Evolutionary conservation across 1,140 invertebrate species (phyloP).

Genomic region (Atta texana): DNA sequence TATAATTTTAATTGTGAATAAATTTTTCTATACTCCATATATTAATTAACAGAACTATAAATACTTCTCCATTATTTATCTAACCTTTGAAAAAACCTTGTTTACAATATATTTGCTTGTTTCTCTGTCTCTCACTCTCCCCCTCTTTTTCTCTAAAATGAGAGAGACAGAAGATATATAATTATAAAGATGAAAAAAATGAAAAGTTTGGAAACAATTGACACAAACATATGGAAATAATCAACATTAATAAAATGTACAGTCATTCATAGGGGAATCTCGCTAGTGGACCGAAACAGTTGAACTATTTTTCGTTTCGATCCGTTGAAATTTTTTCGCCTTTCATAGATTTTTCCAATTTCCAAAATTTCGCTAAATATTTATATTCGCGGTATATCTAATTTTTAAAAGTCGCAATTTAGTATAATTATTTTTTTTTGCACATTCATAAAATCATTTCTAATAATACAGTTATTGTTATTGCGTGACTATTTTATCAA

Average conservation of each 20-base stretch:
- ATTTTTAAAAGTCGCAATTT: neutral
- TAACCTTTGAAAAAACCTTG: neutral
- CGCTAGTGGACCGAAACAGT: conserved; percentile 80
- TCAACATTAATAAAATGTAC: conserved; percentile 73
- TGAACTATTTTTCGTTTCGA: conserved; percentile 51
- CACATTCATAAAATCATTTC: conserved; percentile 19
- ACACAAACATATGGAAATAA: conserved; percentile 33
- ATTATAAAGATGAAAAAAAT: neutral
- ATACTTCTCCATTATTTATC: neutral
- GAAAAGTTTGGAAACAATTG: conserved; percentile 26
- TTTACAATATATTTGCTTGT: neutral
- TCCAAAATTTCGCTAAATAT: neutral
- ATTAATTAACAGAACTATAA: neutral
- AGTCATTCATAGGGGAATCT: conserved; percentile 67
- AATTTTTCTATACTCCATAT: neutral
- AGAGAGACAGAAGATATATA: neutral
- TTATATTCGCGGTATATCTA: neutral
- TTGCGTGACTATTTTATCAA: neutral
- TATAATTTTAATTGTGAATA: neutral
- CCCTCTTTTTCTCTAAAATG: neutral
- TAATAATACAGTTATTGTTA: neutral
- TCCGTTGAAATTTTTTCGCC: conserved; percentile 25
- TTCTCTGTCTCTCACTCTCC: neutral
- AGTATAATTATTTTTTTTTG: neutral
- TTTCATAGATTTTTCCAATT: neutral